Conservation (phyloP, 2,888 invertebrate genomes). For the Acrobasis consociella region DNA sequence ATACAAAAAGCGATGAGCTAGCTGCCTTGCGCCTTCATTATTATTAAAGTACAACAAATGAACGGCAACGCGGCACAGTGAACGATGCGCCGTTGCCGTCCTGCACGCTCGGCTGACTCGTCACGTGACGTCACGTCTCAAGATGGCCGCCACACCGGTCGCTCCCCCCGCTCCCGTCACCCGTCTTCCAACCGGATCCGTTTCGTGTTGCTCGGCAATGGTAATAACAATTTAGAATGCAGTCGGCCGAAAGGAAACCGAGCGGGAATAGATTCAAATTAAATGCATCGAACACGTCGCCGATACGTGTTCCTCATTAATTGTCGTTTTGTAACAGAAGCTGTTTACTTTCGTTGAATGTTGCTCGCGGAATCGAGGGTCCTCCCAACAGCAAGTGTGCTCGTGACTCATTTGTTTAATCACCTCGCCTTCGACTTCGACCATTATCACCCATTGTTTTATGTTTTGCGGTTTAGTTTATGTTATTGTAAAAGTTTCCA, state of each 20-base stretch:
- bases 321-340: conserved; percentile 75
- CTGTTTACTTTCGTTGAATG: conserved; percentile 80
- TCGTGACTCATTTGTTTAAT: conserved; percentile 57
- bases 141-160: conserved; percentile 80
- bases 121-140: conserved; percentile 83
- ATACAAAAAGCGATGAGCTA: conserved; percentile 70
- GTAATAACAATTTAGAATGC: conserved; percentile 78
- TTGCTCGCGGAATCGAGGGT: conserved; percentile 61
- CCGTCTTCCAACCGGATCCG: conserved; percentile 74
- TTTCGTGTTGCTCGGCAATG: conserved; percentile 66
- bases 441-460: conserved; percentile 6
- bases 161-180: conserved; percentile 65
- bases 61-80: conserved; percentile 66
- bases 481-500: background rate
- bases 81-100: conserved; percentile 71
- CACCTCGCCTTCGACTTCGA: conserved; percentile 34
- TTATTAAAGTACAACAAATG: conserved; percentile 72
- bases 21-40: conserved; percentile 51
- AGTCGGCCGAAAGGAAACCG: conserved; percentile 76
- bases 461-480: conserved; percentile 3
- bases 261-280: conserved; percentile 79
- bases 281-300: conserved; percentile 70
- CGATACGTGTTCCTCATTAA: conserved; percentile 65
- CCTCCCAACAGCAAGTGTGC: conserved; percentile 49
- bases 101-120: conserved; percentile 77